Evolutionary conservation across 2,888 invertebrate genomes (phyloP), one percentile per base, ranked within the genome.

Genomic region (Sussaba pulchella): DNA sequence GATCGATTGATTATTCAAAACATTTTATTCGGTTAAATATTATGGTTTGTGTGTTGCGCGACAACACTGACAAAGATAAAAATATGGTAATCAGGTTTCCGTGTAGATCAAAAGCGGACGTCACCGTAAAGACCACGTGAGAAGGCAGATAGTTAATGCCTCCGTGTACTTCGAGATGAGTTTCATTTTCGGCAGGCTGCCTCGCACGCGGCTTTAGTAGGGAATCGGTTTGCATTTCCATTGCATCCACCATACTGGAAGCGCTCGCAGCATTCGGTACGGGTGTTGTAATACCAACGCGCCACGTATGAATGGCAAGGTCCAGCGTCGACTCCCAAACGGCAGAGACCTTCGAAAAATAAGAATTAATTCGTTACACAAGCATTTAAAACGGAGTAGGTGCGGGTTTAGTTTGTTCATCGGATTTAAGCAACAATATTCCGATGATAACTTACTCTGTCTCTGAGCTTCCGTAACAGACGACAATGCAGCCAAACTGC

Each of bases 191-290:
- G n/a, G n/a, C n/a, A n/a, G n/a, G n/a, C n/a, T n/a, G n/a, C n/a
- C n/a, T n/a, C n/a, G n/a, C n/a, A n/a, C n/a, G n/a, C n/a, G n/a
- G n/a, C n/a, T n/a, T n/a, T n/a, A n/a, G n/a, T n/a, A n/a, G n/a
- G n/a, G n/a, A n/a, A n/a, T n/a, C n/a, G 2, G 41, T 85, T 85
- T 0, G 2, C 0, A 24, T 82, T 85, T 45, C 69, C 78, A 0
- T 0, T 0, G 41, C 85, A 85, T 9, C 84, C 85, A 6, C 84
- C 84, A 2, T 80, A 83, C 2, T 4, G 0, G 52, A 85, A 85
- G 26, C 24, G 0, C 19, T 36, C 57, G n/a, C 85, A 85, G 0
- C 39, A 1, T 10, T 6, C 4, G 4, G 6, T 6, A 6, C 63
- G 14, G 1, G 43, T 41, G 26, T 78, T 45, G 14, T 72, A 84